Evolutionary conservation across 2,888 invertebrate species (phyloP).

Genomic region (Ophioninae sp.): DNA sequence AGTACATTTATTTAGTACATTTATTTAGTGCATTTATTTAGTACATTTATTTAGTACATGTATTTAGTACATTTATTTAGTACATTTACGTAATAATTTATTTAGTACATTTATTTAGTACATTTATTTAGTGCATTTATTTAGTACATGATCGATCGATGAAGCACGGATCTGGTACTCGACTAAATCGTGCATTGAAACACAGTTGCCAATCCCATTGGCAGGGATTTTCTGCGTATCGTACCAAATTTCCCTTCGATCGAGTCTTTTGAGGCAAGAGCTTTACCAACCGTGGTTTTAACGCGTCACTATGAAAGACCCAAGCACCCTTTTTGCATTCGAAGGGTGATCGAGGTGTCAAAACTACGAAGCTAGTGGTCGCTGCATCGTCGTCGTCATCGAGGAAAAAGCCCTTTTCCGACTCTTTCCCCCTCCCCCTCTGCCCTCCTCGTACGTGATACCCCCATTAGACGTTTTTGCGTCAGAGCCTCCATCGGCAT

Average conservation of each 20-base stretch:
- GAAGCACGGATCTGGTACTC: too few species aligned
- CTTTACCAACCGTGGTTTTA: not conserved
- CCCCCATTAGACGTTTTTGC: conserved; percentile 43
- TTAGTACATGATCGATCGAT: too few species aligned
- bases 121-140: too few species aligned
- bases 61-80: too few species aligned
- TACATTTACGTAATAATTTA: too few species aligned
- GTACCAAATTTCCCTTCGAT: conserved; percentile 43
- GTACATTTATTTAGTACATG: too few species aligned
- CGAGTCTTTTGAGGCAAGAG: not conserved
- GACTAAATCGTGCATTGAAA: too few species aligned
- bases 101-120: too few species aligned
- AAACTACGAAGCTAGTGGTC: not conserved
- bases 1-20: too few species aligned
- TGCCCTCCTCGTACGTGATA: conserved; percentile 10
- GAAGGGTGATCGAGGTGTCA: conserved; percentile 6
- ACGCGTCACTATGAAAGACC: conserved; percentile 20
- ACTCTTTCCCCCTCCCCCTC: conserved; percentile 6
- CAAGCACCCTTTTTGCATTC: conserved; percentile 14
- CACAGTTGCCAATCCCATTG: too few species aligned
- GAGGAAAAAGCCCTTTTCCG: conserved; percentile 11
- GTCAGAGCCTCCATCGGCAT: conserved; percentile 24
- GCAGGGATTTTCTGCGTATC: too few species aligned
- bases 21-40: too few species aligned
- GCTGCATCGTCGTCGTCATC: not conserved